Evolutionary conservation across 2,888 invertebrate species (phyloP).

Genomic region (Ophonus ardosiacus): DNA sequence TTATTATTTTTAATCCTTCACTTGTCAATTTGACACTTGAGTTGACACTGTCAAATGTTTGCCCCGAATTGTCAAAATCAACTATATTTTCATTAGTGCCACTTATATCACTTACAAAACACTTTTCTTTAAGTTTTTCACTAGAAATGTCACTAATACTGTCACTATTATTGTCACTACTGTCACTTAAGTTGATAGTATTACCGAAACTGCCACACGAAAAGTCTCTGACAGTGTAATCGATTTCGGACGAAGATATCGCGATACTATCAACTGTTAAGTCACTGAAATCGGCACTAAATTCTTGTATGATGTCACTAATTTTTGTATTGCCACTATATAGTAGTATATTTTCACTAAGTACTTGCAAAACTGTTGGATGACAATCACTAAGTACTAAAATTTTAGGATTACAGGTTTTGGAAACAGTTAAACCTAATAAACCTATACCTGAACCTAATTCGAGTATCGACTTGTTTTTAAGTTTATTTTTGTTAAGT

Average conservation of each 20-base stretch:
- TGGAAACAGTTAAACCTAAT: slow-evolving; percentile 81
- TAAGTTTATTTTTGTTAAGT: slow-evolving; percentile 77
- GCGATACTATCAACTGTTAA: not conserved
- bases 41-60: not conserved
- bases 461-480: slow-evolving; percentile 82
- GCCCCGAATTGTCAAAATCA: slow-evolving; percentile 1
- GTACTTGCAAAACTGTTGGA: slow-evolving; percentile 79
- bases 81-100: too few species aligned
- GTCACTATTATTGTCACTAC: not conserved
- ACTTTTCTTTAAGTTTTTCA: too few species aligned
- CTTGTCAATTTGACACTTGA: not conserved
- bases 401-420: slow-evolving; percentile 77
- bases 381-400: slow-evolving; percentile 86
- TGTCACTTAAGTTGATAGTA: not conserved
- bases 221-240: slow-evolving; percentile 28
- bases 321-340: slow-evolving; percentile 75
- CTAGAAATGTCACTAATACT: not conserved
- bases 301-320: not conserved
- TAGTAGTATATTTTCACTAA: slow-evolving; percentile 81
- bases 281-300: not conserved
- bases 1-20: slow-evolving; percentile 67
- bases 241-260: not conserved
- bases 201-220: not conserved
- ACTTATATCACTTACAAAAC: too few species aligned
- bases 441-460: slow-evolving; percentile 88